Conservation (phyloP, 2,797 vertebrate species). For the Holocentrus rufus region DNA sequence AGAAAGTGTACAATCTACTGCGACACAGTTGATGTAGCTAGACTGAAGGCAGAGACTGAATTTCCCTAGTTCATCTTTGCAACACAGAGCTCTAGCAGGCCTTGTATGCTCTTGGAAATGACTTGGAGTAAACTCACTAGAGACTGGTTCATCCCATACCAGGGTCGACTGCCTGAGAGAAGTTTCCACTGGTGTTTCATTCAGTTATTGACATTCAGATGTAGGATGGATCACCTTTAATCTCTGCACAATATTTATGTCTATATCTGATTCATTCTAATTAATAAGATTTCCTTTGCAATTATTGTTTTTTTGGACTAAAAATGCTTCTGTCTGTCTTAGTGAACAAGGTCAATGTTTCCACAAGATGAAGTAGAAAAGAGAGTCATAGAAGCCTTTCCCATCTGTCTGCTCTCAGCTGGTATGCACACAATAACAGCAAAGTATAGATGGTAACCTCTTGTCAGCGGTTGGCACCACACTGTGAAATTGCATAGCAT, state of each 20-base stretch:
- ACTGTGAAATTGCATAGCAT: slow-evolving; percentile 24
- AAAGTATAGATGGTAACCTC: slow-evolving; percentile 4
- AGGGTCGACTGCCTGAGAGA: no score
- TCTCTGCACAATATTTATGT: no score
- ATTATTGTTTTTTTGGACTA: background rate
- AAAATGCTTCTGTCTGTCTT: background rate
- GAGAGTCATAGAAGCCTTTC: background rate
- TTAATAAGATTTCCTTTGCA: background rate
- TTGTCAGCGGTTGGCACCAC: slow-evolving; percentile 5
- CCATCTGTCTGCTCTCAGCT: slow-evolving; percentile 4
- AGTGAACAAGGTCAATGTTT: background rate
- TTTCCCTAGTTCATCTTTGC: no score
- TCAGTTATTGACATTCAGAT: no score
- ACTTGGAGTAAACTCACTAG: no score
- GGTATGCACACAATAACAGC: background rate
- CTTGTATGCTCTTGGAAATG: no score
- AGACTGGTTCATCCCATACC: no score
- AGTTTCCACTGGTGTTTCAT: no score
- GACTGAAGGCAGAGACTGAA: no score
- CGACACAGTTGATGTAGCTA: background rate
- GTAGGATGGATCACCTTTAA: no score
- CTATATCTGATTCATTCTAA: no score
- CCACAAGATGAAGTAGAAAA: background rate
- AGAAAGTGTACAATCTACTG: background rate
- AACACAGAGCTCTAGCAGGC: no score